phyloP scores from a whole-genome alignment of 2,113 vertebrate genomes.

The Silurus asotus region DNA sequence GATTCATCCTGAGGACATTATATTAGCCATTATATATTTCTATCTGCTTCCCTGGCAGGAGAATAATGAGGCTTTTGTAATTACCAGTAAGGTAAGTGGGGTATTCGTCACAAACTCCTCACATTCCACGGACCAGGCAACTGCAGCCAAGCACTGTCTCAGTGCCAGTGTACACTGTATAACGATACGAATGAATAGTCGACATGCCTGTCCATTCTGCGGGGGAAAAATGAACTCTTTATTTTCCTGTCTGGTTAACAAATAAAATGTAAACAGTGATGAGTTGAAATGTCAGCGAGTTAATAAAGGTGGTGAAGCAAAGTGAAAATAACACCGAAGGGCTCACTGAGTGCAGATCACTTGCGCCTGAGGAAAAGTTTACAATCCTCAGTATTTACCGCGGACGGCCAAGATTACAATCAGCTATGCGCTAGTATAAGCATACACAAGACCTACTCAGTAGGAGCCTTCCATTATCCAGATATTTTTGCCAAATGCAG shows the following conservation, averaged over 20 bases:
- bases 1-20: slow-evolving; percentile 12
- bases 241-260: slow-evolving; percentile 35
- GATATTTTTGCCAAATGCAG: background rate
- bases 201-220: slow-evolving; percentile 23
- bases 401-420: slow-evolving; percentile 22
- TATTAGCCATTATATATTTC: slow-evolving; percentile 20
- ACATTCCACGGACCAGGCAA: slow-evolving; percentile 51
- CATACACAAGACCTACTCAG: background rate
- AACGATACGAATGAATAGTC: slow-evolving; percentile 37
- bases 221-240: slow-evolving; percentile 24
- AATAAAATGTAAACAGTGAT: slow-evolving; percentile 30
- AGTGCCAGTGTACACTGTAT: slow-evolving; percentile 36
- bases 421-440: background rate
- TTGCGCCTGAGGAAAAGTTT: slow-evolving; percentile 13
- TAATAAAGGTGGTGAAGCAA: slow-evolving; percentile 8
- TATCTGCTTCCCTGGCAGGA: slow-evolving; percentile 22
- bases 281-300: slow-evolving; percentile 8
- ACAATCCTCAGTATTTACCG: slow-evolving; percentile 28
- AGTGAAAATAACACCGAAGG: background rate
- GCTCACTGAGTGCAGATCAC: slow-evolving; percentile 1
- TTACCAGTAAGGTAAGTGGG: slow-evolving; percentile 55
- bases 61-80: slow-evolving; percentile 52
- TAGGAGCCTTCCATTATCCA: slow-evolving; percentile 3
- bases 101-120: slow-evolving; percentile 56
- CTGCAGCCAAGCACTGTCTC: slow-evolving; percentile 41